Evolutionary conservation across 2,797 vertebrate species (phyloP).

Genomic region (Leptatherina wallacei): DNA sequence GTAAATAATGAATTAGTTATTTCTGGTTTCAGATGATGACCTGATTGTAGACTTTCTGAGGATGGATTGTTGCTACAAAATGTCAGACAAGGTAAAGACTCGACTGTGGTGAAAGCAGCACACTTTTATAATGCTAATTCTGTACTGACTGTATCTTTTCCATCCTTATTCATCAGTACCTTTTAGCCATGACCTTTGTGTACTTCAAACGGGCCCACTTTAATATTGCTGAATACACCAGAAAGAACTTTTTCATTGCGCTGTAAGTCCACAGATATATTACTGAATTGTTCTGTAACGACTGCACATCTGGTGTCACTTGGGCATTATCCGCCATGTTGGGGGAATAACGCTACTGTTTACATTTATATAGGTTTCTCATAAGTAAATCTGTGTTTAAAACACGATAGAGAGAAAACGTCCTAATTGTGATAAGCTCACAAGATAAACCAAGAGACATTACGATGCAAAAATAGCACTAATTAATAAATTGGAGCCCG

Average conservation of each 20-base stretch:
- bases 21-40: slow-evolving; percentile 87
- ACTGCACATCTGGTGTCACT: background rate
- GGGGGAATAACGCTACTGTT: background rate
- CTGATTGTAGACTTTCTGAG: slow-evolving; percentile 93
- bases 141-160: slow-evolving; percentile 5
- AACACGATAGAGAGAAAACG: no score
- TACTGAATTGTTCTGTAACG: background rate
- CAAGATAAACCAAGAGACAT: no score
- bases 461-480: no score
- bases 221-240: slow-evolving; percentile 88
- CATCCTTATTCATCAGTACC: slow-evolving; percentile 85
- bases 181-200: slow-evolving; percentile 97
- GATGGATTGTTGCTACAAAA: slow-evolving; percentile 95
- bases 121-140: background rate
- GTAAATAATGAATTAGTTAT: background rate
- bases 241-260: slow-evolving; percentile 94
- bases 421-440: no score
- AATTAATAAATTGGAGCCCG: no score
- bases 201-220: slow-evolving; percentile 97
- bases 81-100: slow-evolving; percentile 86
- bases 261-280: slow-evolving; percentile 86
- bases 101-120: background rate
- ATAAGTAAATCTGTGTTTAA: no score
- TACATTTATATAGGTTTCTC: background rate
- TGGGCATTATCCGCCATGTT: background rate